Evolutionary conservation across 1,140 invertebrate genomes (phyloP), one percentile per base, ranked within the genome.

Genomic region (Druon quercuslanigerum): DNA sequence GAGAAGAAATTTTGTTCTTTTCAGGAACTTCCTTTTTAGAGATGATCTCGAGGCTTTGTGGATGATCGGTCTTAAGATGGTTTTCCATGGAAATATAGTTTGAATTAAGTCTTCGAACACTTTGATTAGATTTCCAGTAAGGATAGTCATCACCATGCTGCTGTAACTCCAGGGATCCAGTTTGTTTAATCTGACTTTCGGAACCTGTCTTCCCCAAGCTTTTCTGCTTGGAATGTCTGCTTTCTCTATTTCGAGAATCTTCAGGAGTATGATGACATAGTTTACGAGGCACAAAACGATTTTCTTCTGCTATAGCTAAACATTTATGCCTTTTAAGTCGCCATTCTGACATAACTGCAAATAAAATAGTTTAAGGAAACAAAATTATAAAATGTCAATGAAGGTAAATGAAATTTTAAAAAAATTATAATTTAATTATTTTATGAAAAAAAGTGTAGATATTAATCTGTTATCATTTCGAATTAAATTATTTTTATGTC

Each of bases 141-240:
- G 86, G 78, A 81, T 86, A 90, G 76, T 90, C 88, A 57, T 90
- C 88, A 13, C 79, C 79, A 57, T 88, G 85, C 57, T 87, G 85
- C 66, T 91, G 89, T 16, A 92, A 85, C 71, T 92, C 91, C 6
- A 91, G 74, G 0, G 89, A 92, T 76, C 89, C 90, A 8, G 89
- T 90, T 78, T 92, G 90, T 71, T 91, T 91, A 73, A 92, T 91
- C 57, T 90, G 89, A 83, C 90, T 91, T 50, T 91, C 90, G 0
- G 90, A 92, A 17, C 90, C 89, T 0, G 89, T 91, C 82, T 92
- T 91, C 9, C 88, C 90, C 12, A 90, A 83, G 73, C 75, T 87
- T 51, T 87, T 85, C 33, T 89, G 86, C 51, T 90, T 91, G 0
- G 88, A 85, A 74, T 89, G 87, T 25, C 60, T 46, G 7, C 60